Conservation (phyloP, 2,113 vertebrate genomes). For the Rattus rattus region DNA sequence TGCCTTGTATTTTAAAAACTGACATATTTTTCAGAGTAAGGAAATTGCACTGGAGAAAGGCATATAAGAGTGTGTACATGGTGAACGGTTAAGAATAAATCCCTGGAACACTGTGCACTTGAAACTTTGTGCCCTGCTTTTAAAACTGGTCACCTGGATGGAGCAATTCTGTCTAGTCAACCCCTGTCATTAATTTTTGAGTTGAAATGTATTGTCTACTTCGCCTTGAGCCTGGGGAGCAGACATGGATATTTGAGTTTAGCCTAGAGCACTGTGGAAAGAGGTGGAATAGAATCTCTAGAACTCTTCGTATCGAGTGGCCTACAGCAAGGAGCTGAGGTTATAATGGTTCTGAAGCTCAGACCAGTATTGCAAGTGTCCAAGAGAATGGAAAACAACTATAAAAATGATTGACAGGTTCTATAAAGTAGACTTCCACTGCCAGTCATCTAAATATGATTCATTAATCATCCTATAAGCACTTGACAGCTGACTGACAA, state of each 20-base stretch:
- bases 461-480: slow-evolving; percentile 81
- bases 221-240: not conserved
- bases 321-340: slow-evolving; percentile 68
- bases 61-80: not conserved
- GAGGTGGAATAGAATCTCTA: slow-evolving; percentile 57
- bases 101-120: not conserved
- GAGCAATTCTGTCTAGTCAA: not conserved
- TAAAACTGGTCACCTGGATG: slow-evolving; percentile 33
- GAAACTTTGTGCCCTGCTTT: slow-evolving; percentile 25
- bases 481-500: slow-evolving; percentile 77
- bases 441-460: slow-evolving; percentile 75
- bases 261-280: slow-evolving; percentile 49
- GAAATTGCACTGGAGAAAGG: not conserved
- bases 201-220: slow-evolving; percentile 20
- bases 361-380: slow-evolving; percentile 56
- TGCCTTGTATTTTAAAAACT: not conserved
- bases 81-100: not conserved
- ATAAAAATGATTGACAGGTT: slow-evolving; percentile 69
- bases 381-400: slow-evolving; percentile 75
- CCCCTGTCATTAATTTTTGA: slow-evolving; percentile 51
- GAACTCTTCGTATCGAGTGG: slow-evolving; percentile 55
- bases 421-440: slow-evolving; percentile 77
- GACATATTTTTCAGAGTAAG: not conserved
- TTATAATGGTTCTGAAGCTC: slow-evolving; percentile 60
- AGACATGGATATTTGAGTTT: slow-evolving; percentile 56